phyloP scores from a whole-genome alignment of 2,113 vertebrate genomes.

The Heloderma charlesbogerti region DNA sequence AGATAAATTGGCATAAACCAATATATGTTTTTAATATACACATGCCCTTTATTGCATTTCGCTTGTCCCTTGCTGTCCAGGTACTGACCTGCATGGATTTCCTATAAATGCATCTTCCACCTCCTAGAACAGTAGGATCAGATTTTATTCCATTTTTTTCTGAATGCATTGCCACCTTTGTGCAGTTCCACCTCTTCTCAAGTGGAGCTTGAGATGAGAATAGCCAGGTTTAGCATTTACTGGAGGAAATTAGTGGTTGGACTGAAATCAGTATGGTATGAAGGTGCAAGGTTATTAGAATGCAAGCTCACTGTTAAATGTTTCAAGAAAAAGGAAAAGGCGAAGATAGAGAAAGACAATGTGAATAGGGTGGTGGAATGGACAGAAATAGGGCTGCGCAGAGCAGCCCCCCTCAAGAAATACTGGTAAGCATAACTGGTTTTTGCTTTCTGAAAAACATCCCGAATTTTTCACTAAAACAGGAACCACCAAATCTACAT shows the following conservation, averaged over 20 bases:
- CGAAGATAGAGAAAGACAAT: not conserved
- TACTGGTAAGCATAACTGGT: too few species aligned
- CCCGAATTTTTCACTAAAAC: not conserved
- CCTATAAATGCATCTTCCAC: not conserved
- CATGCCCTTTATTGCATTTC: not conserved
- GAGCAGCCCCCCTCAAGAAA: not conserved
- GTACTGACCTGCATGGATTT: not conserved
- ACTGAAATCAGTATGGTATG: not conserved
- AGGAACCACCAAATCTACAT: not conserved
- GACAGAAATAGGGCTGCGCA: not conserved
- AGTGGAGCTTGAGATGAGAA: not conserved
- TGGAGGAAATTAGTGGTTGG: not conserved
- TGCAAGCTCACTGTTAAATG: not conserved
- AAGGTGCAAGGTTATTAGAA: not conserved
- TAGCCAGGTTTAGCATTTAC: not conserved
- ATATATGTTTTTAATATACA: not conserved
- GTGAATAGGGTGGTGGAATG: not conserved
- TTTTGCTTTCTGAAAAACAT: not conserved
- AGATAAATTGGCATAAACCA: not conserved
- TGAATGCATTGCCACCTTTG: not conserved
- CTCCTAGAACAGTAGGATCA: not conserved
- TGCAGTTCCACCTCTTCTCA: not conserved
- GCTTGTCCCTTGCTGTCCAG: not conserved
- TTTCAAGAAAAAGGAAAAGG: not conserved
- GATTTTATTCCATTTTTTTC: not conserved